phyloP scores from a whole-genome alignment of 2,113 vertebrate genomes.

The Lanius collurio region DNA sequence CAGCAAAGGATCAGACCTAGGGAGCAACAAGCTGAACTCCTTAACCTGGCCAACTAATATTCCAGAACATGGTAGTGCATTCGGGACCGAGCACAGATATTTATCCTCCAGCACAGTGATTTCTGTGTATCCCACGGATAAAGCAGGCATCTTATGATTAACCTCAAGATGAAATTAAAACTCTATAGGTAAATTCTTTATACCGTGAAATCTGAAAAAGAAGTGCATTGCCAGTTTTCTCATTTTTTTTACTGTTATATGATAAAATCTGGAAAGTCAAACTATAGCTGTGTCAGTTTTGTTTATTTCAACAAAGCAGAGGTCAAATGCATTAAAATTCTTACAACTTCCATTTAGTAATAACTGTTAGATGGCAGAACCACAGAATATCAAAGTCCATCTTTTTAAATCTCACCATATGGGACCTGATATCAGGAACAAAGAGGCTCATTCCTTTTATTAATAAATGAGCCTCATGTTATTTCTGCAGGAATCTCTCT shows the following conservation, averaged over 20 bases:
- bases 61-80: neutral
- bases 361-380: neutral
- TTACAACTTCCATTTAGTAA: neutral
- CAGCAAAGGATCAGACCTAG: neutral
- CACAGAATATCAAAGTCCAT: neutral
- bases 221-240: neutral
- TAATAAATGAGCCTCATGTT: neutral
- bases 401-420: neutral
- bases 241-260: neutral
- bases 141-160: neutral
- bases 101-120: neutral
- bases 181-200: neutral
- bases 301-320: neutral
- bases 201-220: neutral
- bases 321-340: neutral
- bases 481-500: neutral
- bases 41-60: neutral
- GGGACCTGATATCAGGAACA: accelerated
- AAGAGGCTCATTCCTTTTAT: accelerated
- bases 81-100: neutral
- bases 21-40: neutral
- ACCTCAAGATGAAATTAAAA: neutral
- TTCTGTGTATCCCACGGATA: accelerated
- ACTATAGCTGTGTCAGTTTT: neutral
- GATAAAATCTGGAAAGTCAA: neutral